Percentiles rank a stretch among this genome's conserved stretches.
Conservation (phyloP, 1,140 invertebrate genomes). For the Neelides sp. region DNA sequence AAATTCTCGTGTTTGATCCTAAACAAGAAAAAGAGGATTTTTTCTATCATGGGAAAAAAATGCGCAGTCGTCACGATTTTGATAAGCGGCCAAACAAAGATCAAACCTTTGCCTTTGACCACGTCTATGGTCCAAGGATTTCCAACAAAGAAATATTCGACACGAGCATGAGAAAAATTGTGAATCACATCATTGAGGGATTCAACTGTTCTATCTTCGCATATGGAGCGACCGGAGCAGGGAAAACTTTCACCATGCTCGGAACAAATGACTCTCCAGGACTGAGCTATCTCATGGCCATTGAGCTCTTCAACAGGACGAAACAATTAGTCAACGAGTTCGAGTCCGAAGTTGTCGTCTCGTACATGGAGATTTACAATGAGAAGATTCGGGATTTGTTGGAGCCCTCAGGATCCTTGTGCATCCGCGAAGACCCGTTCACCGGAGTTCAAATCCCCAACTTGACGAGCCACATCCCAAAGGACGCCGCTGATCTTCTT, state of each 20-base stretch:
- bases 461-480: slow-evolving; percentile 61
- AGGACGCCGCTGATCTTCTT: slow-evolving; percentile 67
- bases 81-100: slow-evolving; percentile 68
- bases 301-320: slow-evolving; percentile 74
- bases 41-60: slow-evolving; percentile 65
- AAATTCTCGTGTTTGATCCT: slow-evolving; percentile 56
- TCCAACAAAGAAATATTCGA: slow-evolving; percentile 66
- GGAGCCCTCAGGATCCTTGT: slow-evolving; percentile 57
- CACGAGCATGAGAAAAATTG: slow-evolving; percentile 57
- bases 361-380: slow-evolving; percentile 66
- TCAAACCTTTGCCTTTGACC: slow-evolving; percentile 73
- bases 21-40: slow-evolving; percentile 66
- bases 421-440: slow-evolving; percentile 70
- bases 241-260: slow-evolving; percentile 97
- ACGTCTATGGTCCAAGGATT: slow-evolving; percentile 54
- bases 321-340: slow-evolving; percentile 50
- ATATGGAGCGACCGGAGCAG: slow-evolving; percentile 85
- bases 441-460: slow-evolving; percentile 70
- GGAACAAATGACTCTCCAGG: slow-evolving; percentile 71
- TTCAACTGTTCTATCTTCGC: slow-evolving; percentile 80
- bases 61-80: slow-evolving; percentile 49
- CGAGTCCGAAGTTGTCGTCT: slow-evolving; percentile 51
- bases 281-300: slow-evolving; percentile 84
- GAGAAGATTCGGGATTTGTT: slow-evolving; percentile 86
- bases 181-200: slow-evolving; percentile 61